phyloP scores from a whole-genome alignment of 1,140 invertebrate genomes.

The Heliconius congener region DNA sequence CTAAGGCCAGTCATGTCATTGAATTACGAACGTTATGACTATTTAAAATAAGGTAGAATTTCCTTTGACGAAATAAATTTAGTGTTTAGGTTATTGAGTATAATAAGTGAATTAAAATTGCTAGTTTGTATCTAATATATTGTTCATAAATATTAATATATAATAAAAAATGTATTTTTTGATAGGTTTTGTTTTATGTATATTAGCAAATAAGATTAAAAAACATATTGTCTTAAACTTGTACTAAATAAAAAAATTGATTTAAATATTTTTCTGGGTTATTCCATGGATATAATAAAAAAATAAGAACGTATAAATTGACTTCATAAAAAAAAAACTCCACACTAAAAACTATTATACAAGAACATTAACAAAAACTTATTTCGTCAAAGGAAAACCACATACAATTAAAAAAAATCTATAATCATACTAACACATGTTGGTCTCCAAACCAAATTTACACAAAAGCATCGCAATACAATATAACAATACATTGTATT shows the following conservation, averaged over 20 bases:
- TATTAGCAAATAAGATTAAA: too few relatives aligned
- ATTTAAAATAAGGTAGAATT: not conserved
- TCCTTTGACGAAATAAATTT: not conserved
- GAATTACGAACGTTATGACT: not conserved
- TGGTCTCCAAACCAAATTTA: slow-evolving; percentile 15
- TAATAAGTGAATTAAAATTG: not conserved
- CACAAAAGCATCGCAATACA: not conserved
- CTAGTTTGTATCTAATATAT: not conserved
- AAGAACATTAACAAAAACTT: not conserved
- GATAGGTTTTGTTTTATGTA: too few relatives aligned
- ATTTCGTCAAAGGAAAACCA: slow-evolving; percentile 2
- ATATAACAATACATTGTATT: not conserved
- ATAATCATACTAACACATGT: not conserved
- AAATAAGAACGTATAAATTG: too few relatives aligned
- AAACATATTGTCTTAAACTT: too few relatives aligned
- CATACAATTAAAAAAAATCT: not conserved
- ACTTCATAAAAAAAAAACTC: too few relatives aligned
- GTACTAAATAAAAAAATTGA: too few relatives aligned
- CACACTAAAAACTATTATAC: too few relatives aligned
- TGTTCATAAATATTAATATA: too few relatives aligned
- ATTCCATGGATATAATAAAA: too few relatives aligned
- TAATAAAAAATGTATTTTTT: too few relatives aligned
- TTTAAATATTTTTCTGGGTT: too few relatives aligned
- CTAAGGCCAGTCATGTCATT: not conserved
- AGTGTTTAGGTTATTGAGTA: not conserved